phyloP scores from a whole-genome alignment of 2,888 invertebrate genomes.

The Melanargia galathea region DNA sequence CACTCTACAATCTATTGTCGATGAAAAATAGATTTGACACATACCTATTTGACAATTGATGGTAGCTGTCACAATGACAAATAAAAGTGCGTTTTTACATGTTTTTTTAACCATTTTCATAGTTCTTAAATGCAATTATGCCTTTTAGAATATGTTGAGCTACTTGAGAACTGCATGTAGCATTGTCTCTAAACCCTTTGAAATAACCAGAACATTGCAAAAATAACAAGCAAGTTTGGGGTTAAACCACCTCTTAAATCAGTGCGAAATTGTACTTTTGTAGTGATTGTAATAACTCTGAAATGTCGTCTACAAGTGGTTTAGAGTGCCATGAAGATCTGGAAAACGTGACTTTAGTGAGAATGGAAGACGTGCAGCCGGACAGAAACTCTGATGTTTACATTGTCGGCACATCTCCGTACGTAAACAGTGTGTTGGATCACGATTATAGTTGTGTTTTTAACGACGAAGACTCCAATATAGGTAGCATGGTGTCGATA shows the following conservation, averaged over 20 bases:
- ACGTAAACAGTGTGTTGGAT: conserved; percentile 12
- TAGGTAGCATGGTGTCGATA: conserved; percentile 68
- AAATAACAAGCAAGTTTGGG: background rate
- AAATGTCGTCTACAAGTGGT: conserved; percentile 60
- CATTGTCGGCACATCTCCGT: background rate
- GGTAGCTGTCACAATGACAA: no score
- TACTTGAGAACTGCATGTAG: background rate
- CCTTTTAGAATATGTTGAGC: background rate
- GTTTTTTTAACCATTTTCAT: no score
- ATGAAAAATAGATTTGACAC: no score
- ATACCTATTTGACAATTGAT: no score
- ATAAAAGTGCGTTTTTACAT: no score
- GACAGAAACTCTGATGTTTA: conserved; percentile 52
- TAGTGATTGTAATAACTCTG: conserved; percentile 15
- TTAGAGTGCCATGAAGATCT: conserved; percentile 63
- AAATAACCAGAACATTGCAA: background rate
- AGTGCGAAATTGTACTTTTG: background rate
- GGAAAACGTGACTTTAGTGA: conserved; percentile 67
- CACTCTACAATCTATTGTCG: no score
- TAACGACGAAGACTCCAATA: conserved; percentile 58
- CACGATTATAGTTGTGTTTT: conserved; percentile 29
- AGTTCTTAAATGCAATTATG: no score
- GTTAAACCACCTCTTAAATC: background rate
- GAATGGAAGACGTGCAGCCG: conserved; percentile 72
- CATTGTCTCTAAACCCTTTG: background rate